Percentiles rank a stretch among this genome's conserved stretches.
phyloP scores from a whole-genome alignment of 2,888 invertebrate species.

The Lycocerus yunnanus region DNA sequence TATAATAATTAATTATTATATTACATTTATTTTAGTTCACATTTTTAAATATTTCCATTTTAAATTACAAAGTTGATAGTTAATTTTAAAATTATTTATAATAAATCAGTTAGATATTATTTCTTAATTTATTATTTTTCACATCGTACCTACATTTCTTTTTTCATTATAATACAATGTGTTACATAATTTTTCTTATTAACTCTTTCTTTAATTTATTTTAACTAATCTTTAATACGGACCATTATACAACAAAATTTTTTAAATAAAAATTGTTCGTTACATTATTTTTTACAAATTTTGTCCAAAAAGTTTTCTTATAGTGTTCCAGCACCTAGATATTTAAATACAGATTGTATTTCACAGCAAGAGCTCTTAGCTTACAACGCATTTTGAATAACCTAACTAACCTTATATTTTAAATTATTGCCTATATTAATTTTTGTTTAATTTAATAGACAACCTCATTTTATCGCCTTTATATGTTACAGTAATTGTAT shows the following conservation, averaged over 20 bases:
- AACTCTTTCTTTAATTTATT: background rate
- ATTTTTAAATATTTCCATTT: background rate
- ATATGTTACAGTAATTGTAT: too few relatives aligned
- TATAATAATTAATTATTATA: constrained; percentile 51
- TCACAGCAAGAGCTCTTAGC: background rate
- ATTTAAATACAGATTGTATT: background rate
- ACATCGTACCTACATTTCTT: background rate
- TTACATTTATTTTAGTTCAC: constrained; percentile 47
- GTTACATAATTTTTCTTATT: background rate
- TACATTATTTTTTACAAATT: background rate
- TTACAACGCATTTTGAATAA: too few relatives aligned
- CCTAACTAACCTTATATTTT: background rate
- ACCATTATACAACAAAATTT: background rate
- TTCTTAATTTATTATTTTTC: constrained; percentile 1
- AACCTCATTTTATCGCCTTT: too few relatives aligned
- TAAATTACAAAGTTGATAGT: background rate
- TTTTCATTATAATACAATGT: background rate
- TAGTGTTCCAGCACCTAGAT: background rate
- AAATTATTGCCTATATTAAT: too few relatives aligned
- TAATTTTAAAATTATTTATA: background rate
- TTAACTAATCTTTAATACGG: background rate
- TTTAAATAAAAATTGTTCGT: background rate
- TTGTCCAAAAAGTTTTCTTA: background rate
- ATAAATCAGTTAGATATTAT: background rate
- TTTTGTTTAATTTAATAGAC: too few relatives aligned